These are phyloP conservation scores for Hetaerina americana DNA, from an alignment of 1,140 invertebrate genomes.

Conservation along the genomic window DNA sequence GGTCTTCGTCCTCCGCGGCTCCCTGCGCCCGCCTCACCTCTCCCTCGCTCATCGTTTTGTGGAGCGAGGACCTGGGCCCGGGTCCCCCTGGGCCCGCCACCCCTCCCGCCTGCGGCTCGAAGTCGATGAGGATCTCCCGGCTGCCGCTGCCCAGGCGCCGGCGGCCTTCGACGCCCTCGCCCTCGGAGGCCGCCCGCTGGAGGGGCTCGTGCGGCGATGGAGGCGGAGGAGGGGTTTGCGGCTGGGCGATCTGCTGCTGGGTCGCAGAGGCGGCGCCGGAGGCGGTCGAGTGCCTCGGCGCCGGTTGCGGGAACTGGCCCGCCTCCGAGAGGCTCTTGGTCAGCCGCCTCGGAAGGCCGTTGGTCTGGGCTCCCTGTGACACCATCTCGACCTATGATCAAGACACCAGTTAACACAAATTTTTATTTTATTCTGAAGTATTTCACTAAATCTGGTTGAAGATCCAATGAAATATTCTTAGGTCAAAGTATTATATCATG, in stretches of 20 bases:
- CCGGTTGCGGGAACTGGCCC: constrained; percentile 36
- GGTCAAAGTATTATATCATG: too few species aligned
- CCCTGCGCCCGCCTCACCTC: constrained; percentile 45
- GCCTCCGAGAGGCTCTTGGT: constrained; percentile 76
- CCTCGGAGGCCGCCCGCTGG: constrained; percentile 68
- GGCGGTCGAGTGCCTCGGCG: constrained; percentile 18
- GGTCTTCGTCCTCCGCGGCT: background rate
- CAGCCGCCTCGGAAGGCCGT: constrained; percentile 58
- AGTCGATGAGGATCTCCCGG: constrained; percentile 69
- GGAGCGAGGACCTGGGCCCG: constrained; percentile 42
- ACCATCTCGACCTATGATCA: constrained; percentile 60
- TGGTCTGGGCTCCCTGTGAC: constrained; percentile 77
- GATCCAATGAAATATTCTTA: too few species aligned
- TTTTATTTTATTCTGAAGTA: background rate
- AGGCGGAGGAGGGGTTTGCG: constrained; percentile 14
- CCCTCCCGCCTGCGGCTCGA: constrained; percentile 57
- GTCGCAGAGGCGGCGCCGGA: constrained; percentile 20
- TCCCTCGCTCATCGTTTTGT: constrained; percentile 67
- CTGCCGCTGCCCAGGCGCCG: constrained; percentile 14
- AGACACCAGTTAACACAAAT: background rate
- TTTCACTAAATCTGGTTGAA: too few species aligned
- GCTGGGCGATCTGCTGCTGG: constrained; percentile 15
- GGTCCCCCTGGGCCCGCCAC: constrained; percentile 33
- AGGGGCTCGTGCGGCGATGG: constrained; percentile 49
- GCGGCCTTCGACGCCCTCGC: constrained; percentile 27